Base-by-base conservation (phyloP, 2,113 vertebrate genomes). In the Pollachius pollachius region DNA sequence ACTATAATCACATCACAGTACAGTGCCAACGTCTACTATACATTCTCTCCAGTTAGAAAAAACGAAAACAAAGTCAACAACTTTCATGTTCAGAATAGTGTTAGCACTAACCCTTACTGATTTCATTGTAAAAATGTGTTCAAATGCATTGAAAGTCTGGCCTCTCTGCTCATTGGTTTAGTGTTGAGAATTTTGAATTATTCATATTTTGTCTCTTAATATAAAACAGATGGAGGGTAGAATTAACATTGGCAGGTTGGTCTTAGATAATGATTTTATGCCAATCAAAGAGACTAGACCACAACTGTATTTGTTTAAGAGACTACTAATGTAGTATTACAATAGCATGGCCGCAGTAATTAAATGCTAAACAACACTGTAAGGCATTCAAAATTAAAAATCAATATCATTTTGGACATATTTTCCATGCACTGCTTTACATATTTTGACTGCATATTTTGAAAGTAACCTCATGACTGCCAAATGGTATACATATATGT, bases 1-100 rank as follows among this genome's bases (percentile, higher is more conserved):
- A 80, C 85, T 87, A 69, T 87, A 88, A 90, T 88, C 78, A 88
- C 75, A 83, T 83, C 78, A 79, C 27, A 12, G 52, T 48, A 56
- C 76, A 78, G 70, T 70, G 64, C 65, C 15, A 74, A 64, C 79
- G 78, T 76, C 74, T 73, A 74, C 70, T 79, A 84, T 70, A 72
- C 70, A 72, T 83, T 83, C 75, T 68, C 64, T 69, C 79, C 71
- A 21, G 8, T 62, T 23, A 62, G 13, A 56, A 56, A 56, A 56
- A 56, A 56, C 15, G 15, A 54, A 54, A 54, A 13, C 11, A 54
- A 54, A 54, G 16, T 54, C 16, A 54, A 54, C 12, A 2, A 3
- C 54, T 56, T 56, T 56, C 54, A 16, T 12, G 6, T 56, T 56
- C 4, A 56, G 5, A 41, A 41, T 41, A 41, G 37, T 41, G 37